Evolutionary conservation across 2,888 invertebrate species (phyloP).

Genomic region (Scelioninae gen. 2): DNA sequence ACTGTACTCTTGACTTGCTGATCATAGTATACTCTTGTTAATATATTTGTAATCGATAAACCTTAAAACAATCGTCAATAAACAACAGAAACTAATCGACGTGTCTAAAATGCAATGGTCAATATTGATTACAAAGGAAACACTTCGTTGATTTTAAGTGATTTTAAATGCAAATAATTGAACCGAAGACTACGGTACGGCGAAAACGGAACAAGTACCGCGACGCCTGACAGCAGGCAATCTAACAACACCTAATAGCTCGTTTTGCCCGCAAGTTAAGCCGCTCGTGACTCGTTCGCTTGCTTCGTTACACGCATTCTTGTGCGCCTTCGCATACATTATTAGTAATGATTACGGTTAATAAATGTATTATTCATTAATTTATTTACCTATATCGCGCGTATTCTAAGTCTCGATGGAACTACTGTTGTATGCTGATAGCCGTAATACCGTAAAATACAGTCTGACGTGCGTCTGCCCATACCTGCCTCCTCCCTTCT

Average conservation of each 20-base stretch:
- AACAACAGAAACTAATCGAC: slow-evolving; percentile 43
- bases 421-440: slow-evolving; percentile 35
- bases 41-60: slow-evolving; percentile 35
- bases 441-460: slow-evolving; percentile 25
- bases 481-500: slow-evolving; percentile 6
- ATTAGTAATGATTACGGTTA: slow-evolving; percentile 8
- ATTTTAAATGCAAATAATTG: slow-evolving; percentile 24
- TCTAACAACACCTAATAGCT: slow-evolving; percentile 18
- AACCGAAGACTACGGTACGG: slow-evolving; percentile 12
- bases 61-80: slow-evolving; percentile 36
- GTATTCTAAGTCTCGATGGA: slow-evolving; percentile 32
- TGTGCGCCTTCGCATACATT: neutral
- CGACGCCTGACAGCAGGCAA: slow-evolving; percentile 5
- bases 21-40: slow-evolving; percentile 35
- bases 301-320: neutral
- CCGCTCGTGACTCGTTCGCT: slow-evolving; percentile 5
- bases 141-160: slow-evolving; percentile 28
- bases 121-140: slow-evolving; percentile 30
- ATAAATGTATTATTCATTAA: slow-evolving; percentile 21
- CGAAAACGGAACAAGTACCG: neutral
- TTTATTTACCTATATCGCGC: slow-evolving; percentile 19
- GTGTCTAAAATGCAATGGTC: slow-evolving; percentile 27
- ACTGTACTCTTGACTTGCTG: slow-evolving; percentile 32
- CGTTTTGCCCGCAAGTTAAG: slow-evolving; percentile 5
- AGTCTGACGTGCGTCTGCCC: slow-evolving; percentile 23